Evolutionary conservation across 2,888 invertebrate genomes (phyloP), one percentile per base, ranked within the genome.

Genomic region (Mechanitis mazaeus): DNA sequence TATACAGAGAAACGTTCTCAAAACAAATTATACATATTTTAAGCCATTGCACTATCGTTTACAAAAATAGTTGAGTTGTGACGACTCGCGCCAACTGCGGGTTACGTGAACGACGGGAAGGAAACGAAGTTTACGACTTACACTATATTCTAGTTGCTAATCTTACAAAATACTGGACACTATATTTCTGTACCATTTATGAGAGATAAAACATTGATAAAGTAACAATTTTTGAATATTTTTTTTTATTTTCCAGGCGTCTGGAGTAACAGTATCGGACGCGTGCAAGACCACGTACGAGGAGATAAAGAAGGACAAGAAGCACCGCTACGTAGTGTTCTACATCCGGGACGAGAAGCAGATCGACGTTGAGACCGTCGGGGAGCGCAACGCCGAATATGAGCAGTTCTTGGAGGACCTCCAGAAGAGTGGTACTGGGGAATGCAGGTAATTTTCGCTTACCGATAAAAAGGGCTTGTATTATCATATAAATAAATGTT

Each of bases 291-390:
- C 95, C 69, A 96, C 95, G 75, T 98, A 97, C 88, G 97, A 98
- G 87, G 97, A 97, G 92, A 97, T 98, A 75, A 98, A 98, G 91
- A 97, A 98, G 91, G 97, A 97, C 85, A 98, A 98, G 92, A 97
- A 97, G 82, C 96, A 97, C 91, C 95, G 98, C 83, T 98, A 98
- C 90, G 97, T 98, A 72, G 96, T 98, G 81, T 98, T 97, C 91
- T 97, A 94, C 92, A 97, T 98, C 87, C 95, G 96, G 76, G 97
- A 98, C 84, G 98, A 98, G 85, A 97, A 95, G 91, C 96, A 96
- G 91, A 98, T 98, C 83, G 97, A 97, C 83, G 97, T 98, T 62
- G 97, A 98, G 91, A 95, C 95, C 59, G 95, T 97, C 78, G 97
- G 96, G 79, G 94, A 93, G 71, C 94, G 97, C 73, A 95, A 97